These are phyloP conservation scores for Agrochola lychnidis DNA, from an alignment of 2,888 invertebrate genomes.

Conservation along the genomic window DNA sequence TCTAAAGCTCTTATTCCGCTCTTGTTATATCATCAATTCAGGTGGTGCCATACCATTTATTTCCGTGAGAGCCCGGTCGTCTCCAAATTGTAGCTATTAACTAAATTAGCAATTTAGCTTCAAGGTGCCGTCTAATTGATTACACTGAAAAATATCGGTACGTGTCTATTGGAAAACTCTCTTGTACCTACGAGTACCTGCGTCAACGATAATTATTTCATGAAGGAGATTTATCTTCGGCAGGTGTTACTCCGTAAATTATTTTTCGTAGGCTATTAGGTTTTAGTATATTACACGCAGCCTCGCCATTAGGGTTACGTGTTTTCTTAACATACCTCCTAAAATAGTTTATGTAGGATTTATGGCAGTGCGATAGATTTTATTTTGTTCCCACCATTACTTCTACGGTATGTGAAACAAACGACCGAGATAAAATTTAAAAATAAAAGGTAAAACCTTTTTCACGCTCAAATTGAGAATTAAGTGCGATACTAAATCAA, in stretches of 20 bases:
- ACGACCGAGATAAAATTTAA: conserved; percentile 42
- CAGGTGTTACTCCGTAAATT: conserved; percentile 53
- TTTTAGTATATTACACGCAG: conserved; percentile 39
- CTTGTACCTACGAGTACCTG: neutral
- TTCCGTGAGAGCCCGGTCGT: conserved; percentile 57
- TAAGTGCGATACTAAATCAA: conserved; percentile 55
- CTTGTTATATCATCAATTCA: conserved; percentile 65
- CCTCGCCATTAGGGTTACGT: conserved; percentile 32
- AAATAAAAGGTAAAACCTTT: conserved; percentile 44
- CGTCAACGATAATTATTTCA: conserved; percentile 49
- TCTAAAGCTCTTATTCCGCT: conserved; percentile 35
- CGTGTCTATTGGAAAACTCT: conserved; percentile 48
- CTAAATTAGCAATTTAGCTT: conserved; percentile 72
- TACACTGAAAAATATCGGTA: conserved; percentile 52
- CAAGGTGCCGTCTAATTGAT: conserved; percentile 55
- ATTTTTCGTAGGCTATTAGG: conserved; percentile 56
- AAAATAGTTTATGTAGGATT: conserved; percentile 39
- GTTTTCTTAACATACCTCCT: conserved; percentile 28
- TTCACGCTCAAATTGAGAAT: conserved; percentile 46
- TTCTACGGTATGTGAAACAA: conserved; percentile 32
- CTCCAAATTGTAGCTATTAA: conserved; percentile 68
- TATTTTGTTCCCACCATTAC: conserved; percentile 28
- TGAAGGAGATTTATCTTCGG: conserved; percentile 50
- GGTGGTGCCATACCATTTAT: conserved; percentile 61
- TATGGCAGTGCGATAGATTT: conserved; percentile 39